phyloP scores from a whole-genome alignment of 2,113 vertebrate genomes.

The Microcebus tavaratra region DNA sequence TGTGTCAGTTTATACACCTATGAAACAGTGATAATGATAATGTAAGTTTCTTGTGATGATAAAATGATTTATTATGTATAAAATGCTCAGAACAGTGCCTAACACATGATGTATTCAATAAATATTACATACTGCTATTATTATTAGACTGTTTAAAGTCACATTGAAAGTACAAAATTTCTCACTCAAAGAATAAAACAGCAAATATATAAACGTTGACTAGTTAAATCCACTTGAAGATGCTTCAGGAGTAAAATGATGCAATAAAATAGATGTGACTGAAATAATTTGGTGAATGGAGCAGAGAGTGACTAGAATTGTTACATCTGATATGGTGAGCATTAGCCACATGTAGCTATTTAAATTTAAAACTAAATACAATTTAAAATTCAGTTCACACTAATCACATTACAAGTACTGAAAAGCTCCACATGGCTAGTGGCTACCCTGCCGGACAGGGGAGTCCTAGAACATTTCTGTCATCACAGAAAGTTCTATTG shows the following conservation, averaged over 20 bases:
- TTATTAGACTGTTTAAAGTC: not conserved
- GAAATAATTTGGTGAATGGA: not conserved
- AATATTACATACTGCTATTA: not conserved
- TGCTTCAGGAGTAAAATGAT: not conserved
- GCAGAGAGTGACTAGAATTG: not conserved
- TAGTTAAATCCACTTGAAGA: not conserved
- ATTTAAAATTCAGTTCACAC: not conserved
- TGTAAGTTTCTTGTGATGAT: not conserved
- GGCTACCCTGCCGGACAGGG: not conserved
- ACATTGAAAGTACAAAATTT: not conserved
- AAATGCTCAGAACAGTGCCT: not conserved
- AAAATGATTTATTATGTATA: not conserved
- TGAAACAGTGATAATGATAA: not conserved
- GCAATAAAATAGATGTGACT: not conserved
- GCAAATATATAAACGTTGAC: not conserved
- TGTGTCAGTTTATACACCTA: not conserved
- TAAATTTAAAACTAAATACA: conserved; percentile 7
- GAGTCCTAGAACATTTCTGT: not conserved
- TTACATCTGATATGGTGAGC: not conserved
- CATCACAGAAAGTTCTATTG: not conserved
- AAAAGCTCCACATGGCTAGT: not conserved
- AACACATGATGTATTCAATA: not conserved
- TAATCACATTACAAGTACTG: not conserved
- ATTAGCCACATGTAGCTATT: not conserved
- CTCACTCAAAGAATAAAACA: not conserved